Evolutionary conservation across 2,113 vertebrate genomes (phyloP), one percentile per base, ranked within the genome.

Genomic region (Notarius quadriscutis): DNA sequence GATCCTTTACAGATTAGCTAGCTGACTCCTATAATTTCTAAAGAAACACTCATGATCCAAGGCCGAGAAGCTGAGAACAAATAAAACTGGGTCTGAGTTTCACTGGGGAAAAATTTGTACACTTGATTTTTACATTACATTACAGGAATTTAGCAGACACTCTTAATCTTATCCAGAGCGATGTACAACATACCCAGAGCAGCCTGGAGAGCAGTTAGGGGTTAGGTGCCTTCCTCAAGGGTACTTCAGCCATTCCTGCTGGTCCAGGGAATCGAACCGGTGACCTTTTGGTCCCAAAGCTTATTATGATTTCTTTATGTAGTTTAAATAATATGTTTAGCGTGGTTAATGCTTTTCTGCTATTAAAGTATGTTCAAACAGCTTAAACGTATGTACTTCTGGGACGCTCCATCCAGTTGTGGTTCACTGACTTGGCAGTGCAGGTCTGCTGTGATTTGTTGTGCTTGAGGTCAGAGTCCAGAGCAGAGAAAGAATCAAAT

Each of bases 1-100:
- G 83, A 84, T 87, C 83, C 71, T 88, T 87, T 87, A 88, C 89
- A 89, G 85, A 87, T 90, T 85, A 90, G 87, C 85, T 75, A 83
- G 82, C 77, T 57, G 81, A 30, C 75, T 84, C 53, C 3, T 79
- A 62, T 74, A 74, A 77, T 84, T 27, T 78, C 81, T 75, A 77
- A 71, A 87, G 74, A 53, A 84, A 88, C 58, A 78, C 48, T 18
- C 51, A 83, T 51, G 75, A 84, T 86, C 30, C 69, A 82, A 86
- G 69, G 57, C 51, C 85, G 78, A 50, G 55, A 87, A 84, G 82
- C 60, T 48, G 48, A 48, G 53, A 30, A 15, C 57, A 48, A 74
- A 27, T 58, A 82, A 82, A 82, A 53, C 75, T 22, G 14, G 69
- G 50, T 34, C 62, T 12, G 25, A 62, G 55, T 77, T 85, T 2